A percentile compares a stretch with the other conserved stretches of the same genome.
Conservation (phyloP, 2,797 vertebrate species). For the Nannoperca obscura region DNA sequence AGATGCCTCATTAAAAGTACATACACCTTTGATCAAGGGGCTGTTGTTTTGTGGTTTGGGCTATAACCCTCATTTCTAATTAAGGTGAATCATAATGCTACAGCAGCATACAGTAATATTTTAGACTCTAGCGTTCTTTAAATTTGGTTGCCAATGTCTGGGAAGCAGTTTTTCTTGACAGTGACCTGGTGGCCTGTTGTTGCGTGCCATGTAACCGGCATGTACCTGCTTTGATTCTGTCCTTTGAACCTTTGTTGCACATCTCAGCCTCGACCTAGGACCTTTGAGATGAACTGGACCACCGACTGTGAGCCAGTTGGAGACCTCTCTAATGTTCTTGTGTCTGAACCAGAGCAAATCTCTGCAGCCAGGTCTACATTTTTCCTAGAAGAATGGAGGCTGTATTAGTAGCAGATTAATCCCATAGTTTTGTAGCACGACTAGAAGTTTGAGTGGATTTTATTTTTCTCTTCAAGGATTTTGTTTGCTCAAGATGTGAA, state of each 20-base stretch:
- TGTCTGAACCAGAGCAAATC: slow-evolving; percentile 4
- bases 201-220: not conserved
- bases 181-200: not conserved
- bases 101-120: not conserved
- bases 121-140: not conserved
- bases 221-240: not conserved
- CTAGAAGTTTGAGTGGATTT: not conserved
- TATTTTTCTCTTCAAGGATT: slow-evolving; percentile 84
- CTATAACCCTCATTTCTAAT: not conserved
- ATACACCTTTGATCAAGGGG: not conserved
- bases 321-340: not conserved
- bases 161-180: not conserved
- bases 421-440: not conserved
- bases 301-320: not conserved
- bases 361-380: not conserved
- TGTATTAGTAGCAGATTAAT: not conserved
- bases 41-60: not conserved
- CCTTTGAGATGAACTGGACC: not conserved
- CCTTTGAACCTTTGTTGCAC: not conserved
- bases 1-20: no score
- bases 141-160: not conserved
- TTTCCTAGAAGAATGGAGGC: not conserved
- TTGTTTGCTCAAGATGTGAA: slow-evolving; percentile 91
- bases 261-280: not conserved
- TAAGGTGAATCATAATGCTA: not conserved